Evolutionary conservation across 2,888 invertebrate genomes (phyloP), one percentile per base, ranked within the genome.

Genomic region (Idaea aversata): DNA sequence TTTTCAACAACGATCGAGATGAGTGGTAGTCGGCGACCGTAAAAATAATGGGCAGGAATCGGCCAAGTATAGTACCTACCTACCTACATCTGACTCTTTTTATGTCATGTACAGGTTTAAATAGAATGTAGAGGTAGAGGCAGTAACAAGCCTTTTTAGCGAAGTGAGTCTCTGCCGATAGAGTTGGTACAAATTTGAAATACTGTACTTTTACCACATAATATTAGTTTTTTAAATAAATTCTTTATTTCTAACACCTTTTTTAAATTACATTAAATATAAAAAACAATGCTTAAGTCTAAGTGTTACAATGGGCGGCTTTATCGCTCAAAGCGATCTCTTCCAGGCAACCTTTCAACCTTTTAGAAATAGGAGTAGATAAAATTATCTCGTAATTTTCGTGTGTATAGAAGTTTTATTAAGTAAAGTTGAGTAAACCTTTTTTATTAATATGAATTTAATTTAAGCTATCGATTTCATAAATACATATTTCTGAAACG

Each of bases 11-110:
- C 76, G 77, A 76, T 78, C 77, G 72, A 81, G 83, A 82, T 83
- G 88, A 88, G 85, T 82, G 84, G 83, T 83, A 78, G 82, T 72
- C 81, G 85, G 77, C 85, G 83, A 90, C 86, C 91, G 91, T 89
- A 87, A 91, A 91, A 91, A 91, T 91, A 91, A 91, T 91, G 88
- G 88, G 75, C 83, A 78, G 73, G 77, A 75, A 70, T 74, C 80
- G 78, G 74, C 77, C 72, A 64, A 35, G 66, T 69, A 61, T 67
- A 67, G 57, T 25, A 47, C 7, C 47, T 47, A 47, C 7, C 38
- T 38, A 38, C 10, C 10, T 47, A 47, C 59, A 16, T 35, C 38
- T 36, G 63, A 25, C 63, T 57, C 63, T 63, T 63, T 59, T 63
- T 63, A 63, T 59, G 59, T 25, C 16, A 59, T 59, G 63, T 63